Evolutionary conservation across 2,113 vertebrate genomes (phyloP).

Genomic region (Sphaerodactylus townsendi): DNA sequence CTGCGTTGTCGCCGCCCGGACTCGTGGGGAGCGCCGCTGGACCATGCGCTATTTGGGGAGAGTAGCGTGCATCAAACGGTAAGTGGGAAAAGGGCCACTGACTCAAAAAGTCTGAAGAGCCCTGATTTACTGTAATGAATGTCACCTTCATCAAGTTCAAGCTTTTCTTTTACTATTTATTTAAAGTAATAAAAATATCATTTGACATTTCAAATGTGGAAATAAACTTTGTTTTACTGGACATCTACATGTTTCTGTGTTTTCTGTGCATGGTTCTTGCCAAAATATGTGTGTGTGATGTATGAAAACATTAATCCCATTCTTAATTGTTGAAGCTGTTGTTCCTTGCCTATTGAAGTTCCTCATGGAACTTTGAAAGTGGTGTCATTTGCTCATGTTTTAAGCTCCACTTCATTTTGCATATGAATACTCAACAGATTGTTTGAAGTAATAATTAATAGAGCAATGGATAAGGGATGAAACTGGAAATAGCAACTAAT

Average conservation of each 20-base stretch:
- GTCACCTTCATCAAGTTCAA: neutral
- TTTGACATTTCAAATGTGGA: constrained; percentile 19
- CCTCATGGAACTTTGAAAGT: constrained; percentile 56
- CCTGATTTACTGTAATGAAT: neutral
- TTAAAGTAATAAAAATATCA: neutral
- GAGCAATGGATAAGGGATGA: constrained; percentile 58
- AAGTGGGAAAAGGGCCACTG: too few species aligned
- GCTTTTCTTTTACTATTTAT: neutral
- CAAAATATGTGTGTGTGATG: constrained; percentile 57
- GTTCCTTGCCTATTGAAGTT: constrained; percentile 61
- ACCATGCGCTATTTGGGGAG: too few species aligned
- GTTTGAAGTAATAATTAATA: constrained; percentile 68
- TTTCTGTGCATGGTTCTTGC: constrained; percentile 22
- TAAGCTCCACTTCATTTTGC: constrained; percentile 59
- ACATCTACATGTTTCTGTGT: neutral
- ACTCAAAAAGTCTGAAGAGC: too few species aligned
- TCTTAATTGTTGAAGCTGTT: constrained; percentile 65
- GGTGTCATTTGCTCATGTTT: constrained; percentile 58
- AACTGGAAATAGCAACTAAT: constrained; percentile 55
- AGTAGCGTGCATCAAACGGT: too few species aligned
- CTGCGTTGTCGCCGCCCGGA: too few species aligned
- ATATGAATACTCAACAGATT: constrained; percentile 63
- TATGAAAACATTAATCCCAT: constrained; percentile 54
- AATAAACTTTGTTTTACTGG: neutral
- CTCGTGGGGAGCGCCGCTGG: too few species aligned